These are phyloP conservation scores for Cinclus cinclus DNA, from an alignment of 2,113 vertebrate genomes.

Conservation along the genomic window DNA sequence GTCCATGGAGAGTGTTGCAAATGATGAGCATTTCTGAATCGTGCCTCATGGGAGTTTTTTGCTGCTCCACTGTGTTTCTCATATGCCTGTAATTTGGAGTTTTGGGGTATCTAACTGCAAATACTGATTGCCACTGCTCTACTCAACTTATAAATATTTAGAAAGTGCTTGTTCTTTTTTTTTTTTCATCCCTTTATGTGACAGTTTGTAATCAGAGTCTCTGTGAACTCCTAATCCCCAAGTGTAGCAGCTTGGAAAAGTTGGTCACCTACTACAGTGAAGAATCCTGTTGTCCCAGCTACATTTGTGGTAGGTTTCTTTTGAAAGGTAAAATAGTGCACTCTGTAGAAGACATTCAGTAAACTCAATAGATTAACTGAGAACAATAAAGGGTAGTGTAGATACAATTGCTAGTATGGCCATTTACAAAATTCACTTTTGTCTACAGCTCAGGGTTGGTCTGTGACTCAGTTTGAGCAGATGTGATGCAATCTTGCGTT, in stretches of 20 bases:
- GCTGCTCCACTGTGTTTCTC: neutral
- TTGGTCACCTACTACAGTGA: constrained; percentile 85
- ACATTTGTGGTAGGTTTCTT: constrained; percentile 83
- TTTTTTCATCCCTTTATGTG: neutral
- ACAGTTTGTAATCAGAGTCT: constrained; percentile 94
- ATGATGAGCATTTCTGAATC: neutral
- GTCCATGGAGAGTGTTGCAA: neutral
- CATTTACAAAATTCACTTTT: neutral
- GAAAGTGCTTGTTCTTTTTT: neutral
- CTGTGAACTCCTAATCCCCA: constrained; percentile 80
- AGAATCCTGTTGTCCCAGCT: constrained; percentile 91
- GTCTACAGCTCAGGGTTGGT: neutral
- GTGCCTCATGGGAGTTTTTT: neutral
- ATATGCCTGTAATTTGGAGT: neutral
- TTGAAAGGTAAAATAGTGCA: neutral
- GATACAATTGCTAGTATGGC: neutral
- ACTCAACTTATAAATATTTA: neutral
- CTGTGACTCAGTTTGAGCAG: neutral
- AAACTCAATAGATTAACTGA: neutral
- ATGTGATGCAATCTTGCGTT: neutral
- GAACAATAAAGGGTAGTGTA: neutral
- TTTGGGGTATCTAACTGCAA: neutral
- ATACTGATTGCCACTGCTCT: neutral
- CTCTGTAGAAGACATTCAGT: neutral
- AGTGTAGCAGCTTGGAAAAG: constrained; percentile 85